Evolutionary conservation across 2,888 invertebrate genomes (phyloP), one percentile per base, ranked within the genome.

Genomic region (Enchytraeus crypticus): DNA sequence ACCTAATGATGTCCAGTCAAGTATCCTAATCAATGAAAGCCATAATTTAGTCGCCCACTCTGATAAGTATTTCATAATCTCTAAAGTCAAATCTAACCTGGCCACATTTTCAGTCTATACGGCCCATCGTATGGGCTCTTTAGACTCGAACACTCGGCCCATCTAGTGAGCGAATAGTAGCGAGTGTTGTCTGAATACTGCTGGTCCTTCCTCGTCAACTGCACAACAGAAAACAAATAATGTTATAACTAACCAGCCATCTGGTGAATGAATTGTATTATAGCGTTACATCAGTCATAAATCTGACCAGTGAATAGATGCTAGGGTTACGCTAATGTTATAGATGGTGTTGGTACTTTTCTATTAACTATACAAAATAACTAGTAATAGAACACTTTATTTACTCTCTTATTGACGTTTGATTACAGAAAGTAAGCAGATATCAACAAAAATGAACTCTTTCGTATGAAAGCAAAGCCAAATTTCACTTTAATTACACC

Each of bases 51-150:
- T n/a, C n/a, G n/a, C n/a, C n/a, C n/a, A n/a, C n/a, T n/a, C n/a
- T n/a, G n/a, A n/a, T n/a, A n/a, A n/a, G n/a, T n/a, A n/a, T n/a
- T n/a, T n/a, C n/a, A n/a, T n/a, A n/a, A n/a, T n/a, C n/a, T n/a
- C n/a, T n/a, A n/a, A n/a, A n/a, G n/a, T n/a, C n/a, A n/a, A n/a
- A n/a, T 62, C 72, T 69, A 66, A 76, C 76, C 73, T 68, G 75
- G 72, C 5, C 65, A 66, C 21, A 77, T 65, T n/a, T 72, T 69
- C 30, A 78, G 67, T 53, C 75, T 68, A 21, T 73, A 68, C 26
- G 72, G 72, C 46, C 92, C 92, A 71, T 90, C 88, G 79, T 95
- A 93, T 0, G 92, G 89, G 29, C 92, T 92, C 80, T 91, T 91
- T 54, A 97, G 80, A 0, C 88, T 88, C 70, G 89, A 90, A 77